Conservation (phyloP, 2,888 invertebrate species). For the Cerastis rubricosa region DNA sequence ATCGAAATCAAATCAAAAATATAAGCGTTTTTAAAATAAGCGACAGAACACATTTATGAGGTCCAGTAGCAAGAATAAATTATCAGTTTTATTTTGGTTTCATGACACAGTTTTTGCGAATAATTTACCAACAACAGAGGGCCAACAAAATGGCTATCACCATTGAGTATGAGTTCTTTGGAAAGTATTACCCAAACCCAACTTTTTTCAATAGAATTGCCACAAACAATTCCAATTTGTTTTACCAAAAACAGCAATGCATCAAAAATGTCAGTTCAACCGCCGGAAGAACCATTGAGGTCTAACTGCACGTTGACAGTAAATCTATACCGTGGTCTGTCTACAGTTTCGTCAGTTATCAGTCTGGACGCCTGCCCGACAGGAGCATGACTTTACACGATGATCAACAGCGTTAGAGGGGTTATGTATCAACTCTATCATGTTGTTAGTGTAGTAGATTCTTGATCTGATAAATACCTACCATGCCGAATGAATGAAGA, state of each 20-base stretch:
- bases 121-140: background rate
- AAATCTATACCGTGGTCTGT: background rate
- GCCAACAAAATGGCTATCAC: background rate
- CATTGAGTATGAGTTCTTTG: background rate
- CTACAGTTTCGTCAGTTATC: slow-evolving; percentile 23
- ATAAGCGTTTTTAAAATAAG: no score
- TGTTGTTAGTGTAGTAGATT: slow-evolving; percentile 19
- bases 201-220: background rate
- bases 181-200: background rate
- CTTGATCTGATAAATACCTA: slow-evolving; percentile 36
- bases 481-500: slow-evolving; percentile 13
- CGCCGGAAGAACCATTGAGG: background rate
- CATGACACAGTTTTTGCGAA: background rate
- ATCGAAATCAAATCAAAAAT: no score
- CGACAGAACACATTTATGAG: background rate
- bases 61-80: background rate
- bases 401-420: slow-evolving; percentile 39
- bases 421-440: slow-evolving; percentile 32
- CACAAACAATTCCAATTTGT: background rate
- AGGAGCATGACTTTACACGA: slow-evolving; percentile 45
- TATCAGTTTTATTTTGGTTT: background rate
- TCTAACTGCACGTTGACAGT: background rate
- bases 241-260: background rate
- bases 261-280: background rate
- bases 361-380: slow-evolving; percentile 33